These are phyloP conservation scores for Drosophila azteca DNA, from an alignment of 1,140 invertebrate species.

Conservation along the genomic window DNA sequence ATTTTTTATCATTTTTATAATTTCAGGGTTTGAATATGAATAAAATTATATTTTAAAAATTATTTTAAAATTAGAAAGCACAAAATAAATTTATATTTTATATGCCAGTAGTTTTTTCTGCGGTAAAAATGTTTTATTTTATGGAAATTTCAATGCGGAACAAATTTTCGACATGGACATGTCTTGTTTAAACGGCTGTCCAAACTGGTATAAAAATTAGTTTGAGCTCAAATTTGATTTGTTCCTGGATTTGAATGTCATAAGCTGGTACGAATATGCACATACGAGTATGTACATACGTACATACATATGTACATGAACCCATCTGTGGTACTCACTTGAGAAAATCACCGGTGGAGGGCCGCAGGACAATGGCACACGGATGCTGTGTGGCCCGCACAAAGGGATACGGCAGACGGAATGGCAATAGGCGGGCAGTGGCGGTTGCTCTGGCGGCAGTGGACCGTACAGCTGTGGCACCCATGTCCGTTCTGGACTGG, in stretches of 20 bases:
- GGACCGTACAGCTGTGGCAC: conserved; percentile 29
- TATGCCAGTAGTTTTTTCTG: no score
- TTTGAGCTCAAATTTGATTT: conserved; percentile 19
- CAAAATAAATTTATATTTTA: no score
- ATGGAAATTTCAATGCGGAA: no score
- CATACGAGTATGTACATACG: no score
- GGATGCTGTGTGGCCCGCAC: conserved; percentile 89
- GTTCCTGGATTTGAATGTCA: conserved; percentile 17
- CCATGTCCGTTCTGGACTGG: conserved; percentile 80
- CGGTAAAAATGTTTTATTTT: no score
- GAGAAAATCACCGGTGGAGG: conserved; percentile 91
- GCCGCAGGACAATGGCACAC: conserved; percentile 90
- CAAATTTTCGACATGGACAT: no score
- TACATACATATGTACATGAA: background rate
- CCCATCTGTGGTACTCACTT: conserved; percentile 86
- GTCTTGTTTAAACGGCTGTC: conserved; percentile 2
- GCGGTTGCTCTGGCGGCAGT: conserved; percentile 16
- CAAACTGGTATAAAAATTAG: conserved; percentile 26
- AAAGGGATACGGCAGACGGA: conserved; percentile 92
- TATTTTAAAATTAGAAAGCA: no score
- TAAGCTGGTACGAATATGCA: conserved; percentile 17
- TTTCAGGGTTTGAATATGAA: no score
- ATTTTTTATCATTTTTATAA: no score
- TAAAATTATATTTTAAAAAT: no score
- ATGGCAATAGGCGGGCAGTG: conserved; percentile 85